Conservation (phyloP, 2,797 vertebrate genomes). For the Thunnus albacares region DNA sequence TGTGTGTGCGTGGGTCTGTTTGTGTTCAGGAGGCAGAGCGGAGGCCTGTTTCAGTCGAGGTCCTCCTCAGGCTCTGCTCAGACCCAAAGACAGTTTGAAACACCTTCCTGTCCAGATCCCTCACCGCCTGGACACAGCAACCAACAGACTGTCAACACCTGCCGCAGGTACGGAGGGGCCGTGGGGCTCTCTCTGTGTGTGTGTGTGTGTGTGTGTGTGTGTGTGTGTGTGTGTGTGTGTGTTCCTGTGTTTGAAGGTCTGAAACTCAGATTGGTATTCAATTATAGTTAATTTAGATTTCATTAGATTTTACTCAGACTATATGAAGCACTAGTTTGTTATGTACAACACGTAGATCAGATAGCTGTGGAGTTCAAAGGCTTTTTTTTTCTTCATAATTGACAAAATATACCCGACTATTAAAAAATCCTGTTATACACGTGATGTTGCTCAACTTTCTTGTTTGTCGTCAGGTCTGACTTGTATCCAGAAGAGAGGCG, state of each 20-base stretch:
- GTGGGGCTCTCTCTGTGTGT: too few relatives aligned
- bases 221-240: background rate
- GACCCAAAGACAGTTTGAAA: constrained; percentile 78
- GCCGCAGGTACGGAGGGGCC: constrained; percentile 82
- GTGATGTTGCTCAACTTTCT: background rate
- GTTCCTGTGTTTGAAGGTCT: background rate
- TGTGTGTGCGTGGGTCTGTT: background rate
- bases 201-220: background rate
- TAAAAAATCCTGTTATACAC: too few relatives aligned
- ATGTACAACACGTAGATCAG: too few relatives aligned
- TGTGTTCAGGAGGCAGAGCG: constrained; percentile 82
- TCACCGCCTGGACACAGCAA: constrained; percentile 66
- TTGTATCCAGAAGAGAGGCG: constrained; percentile 48
- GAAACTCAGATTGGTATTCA: too few relatives aligned
- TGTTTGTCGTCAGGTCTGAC: constrained; percentile 84
- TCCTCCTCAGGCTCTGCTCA: constrained; percentile 85
- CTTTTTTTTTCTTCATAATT: too few relatives aligned
- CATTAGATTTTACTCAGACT: too few relatives aligned
- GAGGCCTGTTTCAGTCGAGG: constrained; percentile 79
- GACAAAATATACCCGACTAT: too few relatives aligned
- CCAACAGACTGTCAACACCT: constrained; percentile 79
- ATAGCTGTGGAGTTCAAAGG: too few relatives aligned
- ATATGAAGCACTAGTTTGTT: too few relatives aligned
- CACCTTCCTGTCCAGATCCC: constrained; percentile 87
- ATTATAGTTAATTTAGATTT: too few relatives aligned